Conservation (phyloP, 2,113 vertebrate species). For the Romanogobio albipinnatus region DNA sequence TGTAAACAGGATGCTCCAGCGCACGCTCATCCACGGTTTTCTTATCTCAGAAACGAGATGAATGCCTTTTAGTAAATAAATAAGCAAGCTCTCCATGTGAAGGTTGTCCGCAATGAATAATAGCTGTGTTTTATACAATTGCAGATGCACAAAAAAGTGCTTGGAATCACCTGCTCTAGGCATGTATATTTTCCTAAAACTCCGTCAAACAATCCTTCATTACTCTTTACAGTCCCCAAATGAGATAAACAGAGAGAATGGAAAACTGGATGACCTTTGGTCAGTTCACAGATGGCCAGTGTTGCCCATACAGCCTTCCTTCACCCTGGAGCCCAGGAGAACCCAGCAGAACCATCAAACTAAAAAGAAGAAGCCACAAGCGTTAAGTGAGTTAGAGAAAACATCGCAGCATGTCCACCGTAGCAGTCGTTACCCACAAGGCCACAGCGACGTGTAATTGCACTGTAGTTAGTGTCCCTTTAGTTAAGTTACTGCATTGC, state of each 20-base stretch:
- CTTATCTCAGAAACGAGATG: neutral
- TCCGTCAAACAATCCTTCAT: neutral
- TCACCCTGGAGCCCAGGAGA: slow-evolving; percentile 64
- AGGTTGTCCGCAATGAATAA: no score
- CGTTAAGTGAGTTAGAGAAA: slow-evolving; percentile 59
- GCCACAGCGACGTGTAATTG: slow-evolving; percentile 68
- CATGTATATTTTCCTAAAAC: neutral
- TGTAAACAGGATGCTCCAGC: slow-evolving; percentile 27
- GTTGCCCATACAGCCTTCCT: neutral
- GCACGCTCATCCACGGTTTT: neutral
- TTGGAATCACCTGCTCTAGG: neutral
- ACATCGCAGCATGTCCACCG: slow-evolving; percentile 55
- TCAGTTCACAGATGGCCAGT: neutral
- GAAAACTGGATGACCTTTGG: neutral
- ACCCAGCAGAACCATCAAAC: slow-evolving; percentile 48
- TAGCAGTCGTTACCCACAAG: slow-evolving; percentile 57
- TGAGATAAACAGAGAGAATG: slow-evolving; percentile 3
- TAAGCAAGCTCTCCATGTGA: no score
- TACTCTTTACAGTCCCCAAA: neutral
- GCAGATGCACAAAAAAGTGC: neutral
- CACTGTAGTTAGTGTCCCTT: slow-evolving; percentile 69
- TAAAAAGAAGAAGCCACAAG: slow-evolving; percentile 24
- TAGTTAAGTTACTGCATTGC: slow-evolving; percentile 42
- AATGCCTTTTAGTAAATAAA: neutral
- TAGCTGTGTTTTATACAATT: no score